These are phyloP conservation scores for Euclidia mi DNA, from an alignment of 2,888 invertebrate species.

Conservation along the genomic window DNA sequence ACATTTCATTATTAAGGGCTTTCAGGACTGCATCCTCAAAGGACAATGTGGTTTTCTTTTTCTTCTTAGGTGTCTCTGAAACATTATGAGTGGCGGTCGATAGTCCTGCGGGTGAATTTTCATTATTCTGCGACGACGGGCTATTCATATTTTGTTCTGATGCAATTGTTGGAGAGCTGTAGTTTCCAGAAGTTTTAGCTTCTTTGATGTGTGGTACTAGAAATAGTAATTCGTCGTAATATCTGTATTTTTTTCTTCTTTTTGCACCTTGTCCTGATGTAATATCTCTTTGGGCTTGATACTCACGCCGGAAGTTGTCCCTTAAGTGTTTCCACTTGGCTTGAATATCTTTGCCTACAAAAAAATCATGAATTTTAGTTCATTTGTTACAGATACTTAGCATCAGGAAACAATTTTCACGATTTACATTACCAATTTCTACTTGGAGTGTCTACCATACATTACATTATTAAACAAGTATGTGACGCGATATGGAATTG, in stretches of 20 bases:
- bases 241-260: too few species aligned
- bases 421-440: slow-evolving; percentile 14
- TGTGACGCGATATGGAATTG: slow-evolving; percentile 20
- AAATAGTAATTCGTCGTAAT: too few species aligned
- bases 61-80: too few species aligned
- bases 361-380: slow-evolving; percentile 12
- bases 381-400: slow-evolving; percentile 38
- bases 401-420: slow-evolving; percentile 35
- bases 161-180: too few species aligned
- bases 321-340: slow-evolving; percentile 36
- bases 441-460: slow-evolving; percentile 8
- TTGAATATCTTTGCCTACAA: slow-evolving; percentile 28
- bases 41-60: too few species aligned
- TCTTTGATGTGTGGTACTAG: slow-evolving; percentile 38
- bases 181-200: slow-evolving; percentile 6
- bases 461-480: slow-evolving; percentile 35
- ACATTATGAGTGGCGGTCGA: too few species aligned
- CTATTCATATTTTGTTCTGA: too few species aligned
- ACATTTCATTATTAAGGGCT: background rate
- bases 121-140: too few species aligned
- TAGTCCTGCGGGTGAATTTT: too few species aligned
- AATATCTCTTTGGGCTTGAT: too few species aligned
- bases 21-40: slow-evolving; percentile 16
- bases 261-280: too few species aligned
- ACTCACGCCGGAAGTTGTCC: slow-evolving; percentile 35